Conservation (phyloP, 2,888 invertebrate species). For the Cerastis rubricosa region DNA sequence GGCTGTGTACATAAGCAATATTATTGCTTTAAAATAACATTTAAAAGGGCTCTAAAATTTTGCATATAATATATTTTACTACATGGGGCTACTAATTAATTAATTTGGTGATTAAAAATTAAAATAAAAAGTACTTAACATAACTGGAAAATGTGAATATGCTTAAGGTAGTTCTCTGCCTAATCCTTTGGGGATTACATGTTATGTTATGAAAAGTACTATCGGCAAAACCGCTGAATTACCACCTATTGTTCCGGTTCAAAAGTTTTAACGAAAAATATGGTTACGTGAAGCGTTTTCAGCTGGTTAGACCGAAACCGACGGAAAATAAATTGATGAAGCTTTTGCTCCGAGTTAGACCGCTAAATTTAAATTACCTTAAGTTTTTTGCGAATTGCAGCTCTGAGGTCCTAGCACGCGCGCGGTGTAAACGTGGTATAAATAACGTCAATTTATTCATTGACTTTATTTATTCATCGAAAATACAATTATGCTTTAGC, state of each 20-base stretch:
- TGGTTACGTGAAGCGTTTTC: conserved; percentile 29
- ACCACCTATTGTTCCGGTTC: background rate
- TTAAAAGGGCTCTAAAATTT: conserved; percentile 29
- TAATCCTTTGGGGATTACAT: background rate
- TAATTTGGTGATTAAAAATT: conserved; percentile 16
- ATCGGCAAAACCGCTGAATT: conserved; percentile 1
- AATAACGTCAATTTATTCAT: too few species aligned
- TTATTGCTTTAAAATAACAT: conserved; percentile 32
- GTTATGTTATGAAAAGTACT: conserved; percentile 17
- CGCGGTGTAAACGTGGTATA: too few species aligned
- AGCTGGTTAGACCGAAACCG: conserved; percentile 13
- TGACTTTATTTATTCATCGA: too few species aligned
- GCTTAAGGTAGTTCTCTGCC: background rate
- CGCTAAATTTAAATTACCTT: background rate
- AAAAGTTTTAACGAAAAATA: background rate
- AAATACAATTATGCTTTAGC: too few species aligned
- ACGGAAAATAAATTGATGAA: background rate
- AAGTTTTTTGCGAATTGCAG: conserved; percentile 5
- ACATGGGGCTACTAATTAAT: conserved; percentile 31
- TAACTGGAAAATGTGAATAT: background rate
- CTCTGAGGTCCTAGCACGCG: too few species aligned
- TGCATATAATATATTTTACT: conserved; percentile 26
- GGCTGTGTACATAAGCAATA: conserved; percentile 45
- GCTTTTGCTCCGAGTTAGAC: conserved; percentile 28
- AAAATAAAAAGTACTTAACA: background rate